Percentiles rank a stretch among this genome's conserved stretches.
Conservation (phyloP, 2,797 vertebrate species). For the Chiropotes sagulatus region DNA sequence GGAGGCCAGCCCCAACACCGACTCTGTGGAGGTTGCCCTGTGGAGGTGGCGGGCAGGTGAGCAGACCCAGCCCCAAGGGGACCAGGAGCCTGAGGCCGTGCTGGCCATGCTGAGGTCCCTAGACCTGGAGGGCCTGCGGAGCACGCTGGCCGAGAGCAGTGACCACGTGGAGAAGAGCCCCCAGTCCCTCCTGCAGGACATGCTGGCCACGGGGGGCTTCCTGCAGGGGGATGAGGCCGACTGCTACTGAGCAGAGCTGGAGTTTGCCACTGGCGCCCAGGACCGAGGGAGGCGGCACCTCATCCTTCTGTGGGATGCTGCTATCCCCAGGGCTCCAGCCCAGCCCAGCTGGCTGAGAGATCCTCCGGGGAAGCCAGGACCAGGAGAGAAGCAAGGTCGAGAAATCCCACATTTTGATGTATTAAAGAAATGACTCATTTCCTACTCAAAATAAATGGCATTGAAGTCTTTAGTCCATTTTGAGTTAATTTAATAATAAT, state of each 20-base stretch:
- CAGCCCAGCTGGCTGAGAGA: background rate
- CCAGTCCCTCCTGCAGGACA: conserved; percentile 88
- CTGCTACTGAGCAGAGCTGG: conserved; percentile 85
- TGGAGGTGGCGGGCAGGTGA: conserved; percentile 69
- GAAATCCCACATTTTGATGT: background rate
- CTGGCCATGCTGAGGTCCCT: conserved; percentile 76
- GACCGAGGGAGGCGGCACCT: background rate
- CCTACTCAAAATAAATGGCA: background rate
- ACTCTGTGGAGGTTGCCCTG: conserved; percentile 71
- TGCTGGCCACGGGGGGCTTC: conserved; percentile 82
- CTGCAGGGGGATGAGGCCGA: conserved; percentile 85
- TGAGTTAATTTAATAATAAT: background rate
- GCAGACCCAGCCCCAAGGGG: conserved; percentile 42
- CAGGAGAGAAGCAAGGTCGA: background rate
- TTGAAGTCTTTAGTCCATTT: background rate
- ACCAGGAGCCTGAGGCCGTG: conserved; percentile 67
- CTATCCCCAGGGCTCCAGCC: no score
- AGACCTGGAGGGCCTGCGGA: conserved; percentile 83
- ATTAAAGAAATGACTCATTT: conserved; percentile 28
- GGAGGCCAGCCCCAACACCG: background rate
- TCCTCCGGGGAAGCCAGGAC: background rate
- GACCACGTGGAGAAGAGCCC: conserved; percentile 87
- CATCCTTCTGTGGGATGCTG: rapidly evolving
- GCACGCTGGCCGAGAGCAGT: conserved; percentile 82
- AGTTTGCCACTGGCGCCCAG: no score